Evolutionary conservation across 2,888 invertebrate species (phyloP), one percentile per base, ranked within the genome.

Genomic region (Amphipoea lucens): DNA sequence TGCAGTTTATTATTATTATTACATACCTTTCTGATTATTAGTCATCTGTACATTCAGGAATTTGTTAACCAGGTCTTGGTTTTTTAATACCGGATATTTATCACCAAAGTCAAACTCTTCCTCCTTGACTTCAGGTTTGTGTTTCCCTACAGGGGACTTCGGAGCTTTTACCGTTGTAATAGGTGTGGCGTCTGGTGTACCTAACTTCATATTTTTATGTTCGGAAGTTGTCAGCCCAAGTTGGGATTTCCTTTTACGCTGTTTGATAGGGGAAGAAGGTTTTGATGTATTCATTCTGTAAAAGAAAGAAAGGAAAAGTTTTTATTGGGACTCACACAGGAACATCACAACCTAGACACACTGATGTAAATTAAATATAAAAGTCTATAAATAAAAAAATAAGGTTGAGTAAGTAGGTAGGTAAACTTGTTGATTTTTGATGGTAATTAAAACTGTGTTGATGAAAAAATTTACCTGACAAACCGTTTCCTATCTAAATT

Each of bases 11-110:
- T 17, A 36, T 36, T 63, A 4, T 4, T 63, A 17, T 63, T 42
- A 71, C 74, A 42, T 54, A 96, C 96, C 96, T 95, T 96, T 97
- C 67, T 96, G 96, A 87, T 96, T 96, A 84, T 96, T 96, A 54
- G 88, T 93, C 90, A 96, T 89, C 0, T 92, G 86, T 0, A 96
- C 95, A 75, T 88, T 91, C 2, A 93, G 79, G 65, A 96, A 95
- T 79, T 88, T 92, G 29, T 90, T 86, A 0, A 95, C 87, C 2
- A 96, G 84, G 0, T 92, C 92, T 5, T 93, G 87, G 86, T 96
- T 89, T 42, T 93, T 93, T 5, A 97, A 88, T 51, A 96, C 83
- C 0, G 96, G 95, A 78, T 93, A 96, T 83, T 89, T 92, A 2
- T 90, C 84, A 5, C 68, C 78, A 0, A 20, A 76, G 29, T 20